These are phyloP conservation scores for Carpatolechia fugitivella DNA, from an alignment of 2,888 invertebrate species.

Conservation along the genomic window DNA sequence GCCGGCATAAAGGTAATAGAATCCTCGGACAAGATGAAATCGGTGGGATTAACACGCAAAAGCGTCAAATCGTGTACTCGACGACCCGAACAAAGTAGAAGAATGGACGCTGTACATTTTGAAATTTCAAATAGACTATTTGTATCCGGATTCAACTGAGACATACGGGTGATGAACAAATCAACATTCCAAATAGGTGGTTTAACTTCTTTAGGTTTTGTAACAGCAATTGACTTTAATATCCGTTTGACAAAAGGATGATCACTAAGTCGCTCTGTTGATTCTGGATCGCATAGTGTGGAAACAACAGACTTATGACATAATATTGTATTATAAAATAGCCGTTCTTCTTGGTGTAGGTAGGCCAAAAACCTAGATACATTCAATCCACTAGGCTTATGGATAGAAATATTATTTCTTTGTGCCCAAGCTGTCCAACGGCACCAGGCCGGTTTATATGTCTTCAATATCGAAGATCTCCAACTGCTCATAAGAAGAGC, in stretches of 20 bases:
- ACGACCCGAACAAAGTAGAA: conserved; percentile 2
- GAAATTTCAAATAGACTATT: background rate
- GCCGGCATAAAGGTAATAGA: background rate
- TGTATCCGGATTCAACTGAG: background rate
- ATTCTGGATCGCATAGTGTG: conserved; percentile 7
- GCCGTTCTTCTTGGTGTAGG: background rate
- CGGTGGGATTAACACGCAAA: background rate
- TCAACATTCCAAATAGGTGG: conserved; percentile 2
- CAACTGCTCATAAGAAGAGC: conserved; percentile 9
- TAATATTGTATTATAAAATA: conserved; percentile 9
- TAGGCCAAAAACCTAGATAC: conserved; percentile 16
- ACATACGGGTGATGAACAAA: background rate
- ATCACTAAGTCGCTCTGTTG: background rate
- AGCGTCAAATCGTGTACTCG: background rate
- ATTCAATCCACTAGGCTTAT: conserved; percentile 11
- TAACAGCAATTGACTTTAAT: background rate
- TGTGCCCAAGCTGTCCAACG: conserved; percentile 12
- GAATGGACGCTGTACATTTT: background rate
- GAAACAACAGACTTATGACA: conserved; percentile 11
- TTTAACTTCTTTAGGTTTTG: background rate
- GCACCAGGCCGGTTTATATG: conserved; percentile 11
- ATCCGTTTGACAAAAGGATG: background rate
- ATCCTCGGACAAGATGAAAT: background rate
- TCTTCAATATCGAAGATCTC: conserved; percentile 3
- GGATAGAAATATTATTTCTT: background rate